phyloP scores from a whole-genome alignment of 2,888 invertebrate species.

The Agrochola lota region DNA sequence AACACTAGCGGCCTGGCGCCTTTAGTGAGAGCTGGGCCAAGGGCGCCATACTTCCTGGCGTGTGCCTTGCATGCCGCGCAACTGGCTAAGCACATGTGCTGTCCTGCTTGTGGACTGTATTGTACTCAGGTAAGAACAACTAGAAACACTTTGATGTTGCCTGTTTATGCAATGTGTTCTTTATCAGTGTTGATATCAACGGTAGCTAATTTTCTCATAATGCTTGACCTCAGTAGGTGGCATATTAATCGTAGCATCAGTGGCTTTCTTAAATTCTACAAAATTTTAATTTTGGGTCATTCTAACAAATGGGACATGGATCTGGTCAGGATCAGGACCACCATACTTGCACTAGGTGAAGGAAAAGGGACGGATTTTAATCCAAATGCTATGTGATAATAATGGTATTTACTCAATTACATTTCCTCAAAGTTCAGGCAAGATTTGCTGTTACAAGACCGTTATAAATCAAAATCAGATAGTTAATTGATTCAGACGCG shows the following conservation, averaged over 20 bases:
- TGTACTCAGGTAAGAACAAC: slow-evolving; percentile 93
- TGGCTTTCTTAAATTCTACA: neutral
- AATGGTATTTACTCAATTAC: neutral
- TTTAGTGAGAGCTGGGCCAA: slow-evolving; percentile 92
- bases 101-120: slow-evolving; percentile 96
- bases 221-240: neutral
- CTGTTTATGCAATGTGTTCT: neutral
- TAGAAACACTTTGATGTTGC: neutral
- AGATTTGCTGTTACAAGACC: neutral
- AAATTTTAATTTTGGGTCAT: neutral
- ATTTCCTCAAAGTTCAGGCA: neutral
- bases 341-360: neutral
- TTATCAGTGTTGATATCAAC: neutral
- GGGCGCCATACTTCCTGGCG: slow-evolving; percentile 94
- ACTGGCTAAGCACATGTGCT: slow-evolving; percentile 95
- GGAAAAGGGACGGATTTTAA: neutral
- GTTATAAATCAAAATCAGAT: neutral
- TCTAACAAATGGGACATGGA: neutral
- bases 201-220: neutral
- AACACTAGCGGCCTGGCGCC: slow-evolving; percentile 78
- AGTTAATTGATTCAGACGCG: no score
- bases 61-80: slow-evolving; percentile 95
- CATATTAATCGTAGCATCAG: neutral
- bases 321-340: neutral
- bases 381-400: neutral